phyloP scores from a whole-genome alignment of 2,888 invertebrate species.

The Marronus borbonicus region DNA sequence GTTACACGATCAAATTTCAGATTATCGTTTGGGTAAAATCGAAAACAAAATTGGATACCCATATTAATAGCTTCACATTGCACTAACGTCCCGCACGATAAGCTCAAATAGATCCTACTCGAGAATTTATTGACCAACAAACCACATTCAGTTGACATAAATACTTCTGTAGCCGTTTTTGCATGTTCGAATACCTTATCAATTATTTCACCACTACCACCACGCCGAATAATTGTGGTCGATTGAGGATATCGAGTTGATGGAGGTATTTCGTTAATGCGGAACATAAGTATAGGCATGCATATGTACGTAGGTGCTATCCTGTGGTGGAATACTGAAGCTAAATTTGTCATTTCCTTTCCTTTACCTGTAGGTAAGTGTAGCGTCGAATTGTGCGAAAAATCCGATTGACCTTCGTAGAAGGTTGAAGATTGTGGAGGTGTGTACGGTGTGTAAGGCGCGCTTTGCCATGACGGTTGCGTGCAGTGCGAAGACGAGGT shows the following conservation, averaged over 20 bases:
- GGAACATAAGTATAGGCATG: conserved; percentile 8
- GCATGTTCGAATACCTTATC: conserved; percentile 41
- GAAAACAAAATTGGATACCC: no score
- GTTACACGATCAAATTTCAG: neutral
- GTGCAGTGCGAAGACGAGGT: conserved; percentile 55
- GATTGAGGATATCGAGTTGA: conserved; percentile 40
- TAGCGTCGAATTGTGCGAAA: conserved; percentile 71
- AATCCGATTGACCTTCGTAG: conserved; percentile 71
- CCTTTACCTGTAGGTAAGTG: conserved; percentile 76
- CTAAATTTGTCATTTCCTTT: conserved; percentile 35
- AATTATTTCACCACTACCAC: conserved; percentile 36
- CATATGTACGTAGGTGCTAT: no score
- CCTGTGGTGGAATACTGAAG: no score
- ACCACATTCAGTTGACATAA: conserved; percentile 46
- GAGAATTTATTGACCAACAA: conserved; percentile 46
- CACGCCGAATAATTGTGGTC: conserved; percentile 36
- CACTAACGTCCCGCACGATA: conserved; percentile 17
- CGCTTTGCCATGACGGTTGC: conserved; percentile 66
- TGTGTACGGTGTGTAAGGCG: conserved; percentile 73
- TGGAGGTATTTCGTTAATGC: conserved; percentile 39
- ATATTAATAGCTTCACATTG: conserved; percentile 11
- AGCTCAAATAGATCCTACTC: conserved; percentile 28
- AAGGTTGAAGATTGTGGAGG: conserved; percentile 71
- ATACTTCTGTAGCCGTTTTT: conserved; percentile 33
- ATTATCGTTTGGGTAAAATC: neutral